Evolutionary conservation across 1,140 invertebrate genomes (phyloP).

Genomic region (Drosophila jambulina): DNA sequence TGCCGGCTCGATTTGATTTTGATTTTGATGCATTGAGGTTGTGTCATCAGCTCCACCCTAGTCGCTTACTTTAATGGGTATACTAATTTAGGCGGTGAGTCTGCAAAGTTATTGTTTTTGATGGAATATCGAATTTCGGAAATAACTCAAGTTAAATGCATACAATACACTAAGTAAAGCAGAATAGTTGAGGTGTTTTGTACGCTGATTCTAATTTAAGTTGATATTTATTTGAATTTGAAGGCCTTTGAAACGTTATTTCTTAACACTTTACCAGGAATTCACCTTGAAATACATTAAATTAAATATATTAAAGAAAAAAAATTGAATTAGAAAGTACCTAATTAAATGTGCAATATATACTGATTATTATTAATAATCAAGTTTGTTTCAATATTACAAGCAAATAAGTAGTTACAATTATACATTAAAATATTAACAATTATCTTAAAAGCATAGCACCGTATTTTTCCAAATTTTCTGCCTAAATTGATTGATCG

Average conservation of each 20-base stretch:
- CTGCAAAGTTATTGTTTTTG: neutral
- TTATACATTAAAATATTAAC: neutral
- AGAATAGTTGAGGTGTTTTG: neutral
- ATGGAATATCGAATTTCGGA: neutral
- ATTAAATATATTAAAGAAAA: neutral
- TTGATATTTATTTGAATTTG: neutral
- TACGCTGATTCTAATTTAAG: neutral
- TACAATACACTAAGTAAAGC: neutral
- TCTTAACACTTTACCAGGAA: neutral
- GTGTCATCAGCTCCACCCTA: slow-evolving; percentile 43
- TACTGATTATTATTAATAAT: neutral
- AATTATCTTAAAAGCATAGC: neutral
- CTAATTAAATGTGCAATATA: neutral
- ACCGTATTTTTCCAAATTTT: neutral
- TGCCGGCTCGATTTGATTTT: slow-evolving; percentile 39
- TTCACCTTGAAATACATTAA: neutral
- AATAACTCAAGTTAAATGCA: neutral
- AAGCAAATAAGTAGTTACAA: too few species aligned
- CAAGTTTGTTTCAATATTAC: neutral
- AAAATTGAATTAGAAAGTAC: neutral
- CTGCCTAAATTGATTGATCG: neutral
- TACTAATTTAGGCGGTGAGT: slow-evolving; percentile 8
- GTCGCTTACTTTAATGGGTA: slow-evolving; percentile 3
- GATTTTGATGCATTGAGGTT: slow-evolving; percentile 53
- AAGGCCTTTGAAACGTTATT: neutral